These are phyloP conservation scores for Aramus guarauna DNA, from an alignment of 2,113 vertebrate species.

Conservation along the genomic window DNA sequence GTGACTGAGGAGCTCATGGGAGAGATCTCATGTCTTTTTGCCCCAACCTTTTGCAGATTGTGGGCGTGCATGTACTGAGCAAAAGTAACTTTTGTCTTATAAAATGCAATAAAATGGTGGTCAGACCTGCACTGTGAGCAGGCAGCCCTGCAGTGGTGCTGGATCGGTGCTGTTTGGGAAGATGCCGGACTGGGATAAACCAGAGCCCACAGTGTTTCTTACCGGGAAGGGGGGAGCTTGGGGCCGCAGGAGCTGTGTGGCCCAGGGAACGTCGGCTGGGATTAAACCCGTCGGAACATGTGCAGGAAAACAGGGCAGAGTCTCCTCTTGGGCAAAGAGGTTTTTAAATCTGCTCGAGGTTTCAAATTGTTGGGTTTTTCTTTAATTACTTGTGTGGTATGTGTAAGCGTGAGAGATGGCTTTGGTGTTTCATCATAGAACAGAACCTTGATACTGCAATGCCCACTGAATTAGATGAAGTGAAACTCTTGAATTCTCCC, in stretches of 20 bases:
- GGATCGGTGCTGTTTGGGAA: not conserved
- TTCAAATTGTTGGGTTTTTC: not conserved
- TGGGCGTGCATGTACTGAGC: rapidly evolving
- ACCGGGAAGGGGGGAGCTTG: not conserved
- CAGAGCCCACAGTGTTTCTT: not conserved
- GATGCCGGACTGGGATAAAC: not conserved
- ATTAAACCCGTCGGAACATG: not conserved
- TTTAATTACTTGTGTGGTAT: not conserved
- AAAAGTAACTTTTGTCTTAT: not conserved
- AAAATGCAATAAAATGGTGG: rapidly evolving
- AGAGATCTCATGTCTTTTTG: not conserved
- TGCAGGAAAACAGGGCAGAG: not conserved
- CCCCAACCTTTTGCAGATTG: not conserved
- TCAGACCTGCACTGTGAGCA: not conserved
- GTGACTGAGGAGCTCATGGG: not conserved
- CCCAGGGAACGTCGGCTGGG: not conserved
- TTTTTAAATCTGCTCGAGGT: not conserved
- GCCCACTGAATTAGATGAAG: not conserved
- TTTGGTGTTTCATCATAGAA: not conserved
- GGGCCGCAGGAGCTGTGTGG: not conserved
- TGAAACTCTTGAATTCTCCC: not conserved
- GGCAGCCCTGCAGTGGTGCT: not conserved
- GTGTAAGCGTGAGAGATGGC: not conserved
- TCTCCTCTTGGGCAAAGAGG: not conserved
- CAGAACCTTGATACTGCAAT: not conserved